phyloP scores from a whole-genome alignment of 2,113 vertebrate species.

The Hydropotes inermis region DNA sequence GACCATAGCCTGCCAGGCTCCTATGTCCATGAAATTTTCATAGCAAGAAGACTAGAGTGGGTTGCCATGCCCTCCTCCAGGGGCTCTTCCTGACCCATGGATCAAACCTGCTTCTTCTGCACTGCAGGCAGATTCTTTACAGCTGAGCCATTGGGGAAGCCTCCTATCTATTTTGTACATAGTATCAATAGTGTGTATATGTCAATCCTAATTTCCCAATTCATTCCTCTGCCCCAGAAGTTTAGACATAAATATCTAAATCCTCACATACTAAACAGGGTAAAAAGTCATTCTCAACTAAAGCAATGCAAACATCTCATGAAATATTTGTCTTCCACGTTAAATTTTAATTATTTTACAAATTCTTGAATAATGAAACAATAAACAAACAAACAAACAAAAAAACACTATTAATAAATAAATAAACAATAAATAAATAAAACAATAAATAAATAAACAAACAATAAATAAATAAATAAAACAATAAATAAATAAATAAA shows the following conservation, averaged over 20 bases:
- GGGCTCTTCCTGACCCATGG: background rate
- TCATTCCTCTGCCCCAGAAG: background rate
- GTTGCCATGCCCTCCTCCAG: background rate
- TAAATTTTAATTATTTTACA: slow-evolving; percentile 8
- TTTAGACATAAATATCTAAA: background rate
- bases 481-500: no score
- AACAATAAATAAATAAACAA: no score
- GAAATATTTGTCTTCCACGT: background rate
- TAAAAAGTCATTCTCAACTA: background rate
- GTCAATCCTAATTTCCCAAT: background rate
- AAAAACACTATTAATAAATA: background rate
- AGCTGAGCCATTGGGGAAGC: background rate
- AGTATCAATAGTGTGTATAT: background rate
- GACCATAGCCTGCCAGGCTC: background rate
- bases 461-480: no score
- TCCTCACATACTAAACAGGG: background rate
- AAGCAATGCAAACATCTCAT: background rate
- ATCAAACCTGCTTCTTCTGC: background rate
- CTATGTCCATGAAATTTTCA: background rate
- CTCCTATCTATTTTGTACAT: background rate
- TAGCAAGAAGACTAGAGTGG: background rate
- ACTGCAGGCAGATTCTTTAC: background rate
- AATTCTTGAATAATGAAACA: background rate
- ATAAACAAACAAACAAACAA: no score
- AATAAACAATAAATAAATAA: no score